Percentiles rank a stretch among this genome's conserved stretches.
Conservation (phyloP, 2,113 vertebrate genomes). For the Ageneiosus marmoratus region DNA sequence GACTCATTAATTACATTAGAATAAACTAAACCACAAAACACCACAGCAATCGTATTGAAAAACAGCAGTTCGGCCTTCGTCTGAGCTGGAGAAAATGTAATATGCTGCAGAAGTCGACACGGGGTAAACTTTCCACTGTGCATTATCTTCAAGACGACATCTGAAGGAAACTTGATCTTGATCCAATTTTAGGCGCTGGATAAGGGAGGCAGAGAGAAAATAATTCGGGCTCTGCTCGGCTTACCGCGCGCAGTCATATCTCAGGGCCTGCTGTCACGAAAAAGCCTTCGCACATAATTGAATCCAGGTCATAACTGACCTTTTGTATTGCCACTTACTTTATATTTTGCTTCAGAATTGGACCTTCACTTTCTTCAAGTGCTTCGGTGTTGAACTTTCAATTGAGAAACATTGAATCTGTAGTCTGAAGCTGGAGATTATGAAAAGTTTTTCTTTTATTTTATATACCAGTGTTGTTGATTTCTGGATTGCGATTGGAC, state of each 20-base stretch:
- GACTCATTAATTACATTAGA: too few relatives aligned
- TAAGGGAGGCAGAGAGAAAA: constrained; percentile 16
- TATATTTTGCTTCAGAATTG: constrained; percentile 40
- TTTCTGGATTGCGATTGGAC: not conserved
- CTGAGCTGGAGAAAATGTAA: not conserved
- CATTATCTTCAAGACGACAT: constrained; percentile 39
- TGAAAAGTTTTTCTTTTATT: constrained; percentile 24
- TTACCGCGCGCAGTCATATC: constrained; percentile 2
- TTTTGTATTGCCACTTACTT: constrained; percentile 44
- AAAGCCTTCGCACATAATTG: constrained; percentile 36
- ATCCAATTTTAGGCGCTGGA: constrained; percentile 37
- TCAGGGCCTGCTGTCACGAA: constrained; percentile 22
- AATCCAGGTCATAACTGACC: constrained; percentile 48
- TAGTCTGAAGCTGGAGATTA: not conserved
- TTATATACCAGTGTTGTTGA: not conserved
- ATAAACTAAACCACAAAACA: not conserved
- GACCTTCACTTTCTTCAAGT: constrained; percentile 28
- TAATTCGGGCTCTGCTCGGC: constrained; percentile 14
- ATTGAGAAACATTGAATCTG: constrained; percentile 37
- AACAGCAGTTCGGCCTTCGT: not conserved
- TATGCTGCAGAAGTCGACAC: not conserved
- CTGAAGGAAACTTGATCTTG: constrained; percentile 32
- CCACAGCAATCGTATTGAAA: not conserved
- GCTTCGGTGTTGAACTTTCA: constrained; percentile 9
- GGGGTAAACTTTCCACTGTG: constrained; percentile 23